Evolutionary conservation across 2,888 invertebrate species (phyloP), one percentile per base, ranked within the genome.

Genomic region (Eupithecia abbreviata): DNA sequence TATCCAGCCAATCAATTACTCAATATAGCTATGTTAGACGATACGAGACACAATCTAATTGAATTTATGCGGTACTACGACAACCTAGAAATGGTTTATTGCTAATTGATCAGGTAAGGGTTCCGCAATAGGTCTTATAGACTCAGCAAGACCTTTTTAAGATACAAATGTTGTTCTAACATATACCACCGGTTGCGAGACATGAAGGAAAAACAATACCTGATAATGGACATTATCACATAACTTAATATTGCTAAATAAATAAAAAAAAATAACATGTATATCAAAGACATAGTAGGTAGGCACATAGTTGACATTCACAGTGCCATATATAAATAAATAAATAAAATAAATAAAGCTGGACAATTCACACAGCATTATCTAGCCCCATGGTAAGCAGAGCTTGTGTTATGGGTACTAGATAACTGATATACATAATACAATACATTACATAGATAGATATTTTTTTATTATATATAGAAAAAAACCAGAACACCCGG

Each of bases 61-160:
- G 92, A 92, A 93, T 93, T 91, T 92, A 92, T 92, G 91, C 90
- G 89, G 89, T 87, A 89, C 88, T 88, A 86, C 87, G 87, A 88
- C 88, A 86, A 87, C 84, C 84, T 85, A 84, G 86, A 90, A 90
- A 90, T 89, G 86, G 88, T 91, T 91, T 90, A 91, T 88, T 89
- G 87, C 87, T 92, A 92, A 92, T 92, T 92, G 91, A 92, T 92
- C 88, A 89, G 90, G 90, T 88, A 88, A 90, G 86, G 88, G 83
- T 84, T 83, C 81, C 82, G 82, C 81, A 81, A 86, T 85, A 83
- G 43, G 10, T 43, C 45, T 68, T n/a, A 43, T 43, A 43, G n/a
- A 10, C 4, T 47, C 45, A 30, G n/a, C 0, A 43, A 67, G 18
- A 58, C 18, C 18, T 18, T 7, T 62, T 18, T 62, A 12, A 4